These are phyloP conservation scores for Andrena bicolor DNA, from an alignment of 2,888 invertebrate species.

Conservation along the genomic window DNA sequence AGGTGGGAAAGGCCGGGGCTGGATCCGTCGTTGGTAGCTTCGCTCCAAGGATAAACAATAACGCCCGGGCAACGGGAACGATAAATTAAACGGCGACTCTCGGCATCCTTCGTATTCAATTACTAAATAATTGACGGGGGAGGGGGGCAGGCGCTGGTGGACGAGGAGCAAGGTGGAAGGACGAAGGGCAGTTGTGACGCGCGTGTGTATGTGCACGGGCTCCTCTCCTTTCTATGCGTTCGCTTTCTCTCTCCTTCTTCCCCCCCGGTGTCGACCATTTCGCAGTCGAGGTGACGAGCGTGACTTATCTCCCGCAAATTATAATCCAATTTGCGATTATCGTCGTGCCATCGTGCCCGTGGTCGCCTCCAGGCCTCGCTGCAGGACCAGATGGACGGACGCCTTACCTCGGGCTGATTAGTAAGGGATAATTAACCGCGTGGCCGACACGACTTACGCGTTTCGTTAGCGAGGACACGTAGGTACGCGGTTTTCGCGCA, in stretches of 20 bases:
- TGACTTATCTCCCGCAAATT: slow-evolving; percentile 84
- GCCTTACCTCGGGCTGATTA: slow-evolving; percentile 73
- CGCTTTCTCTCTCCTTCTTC: slow-evolving; percentile 48
- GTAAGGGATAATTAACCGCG: slow-evolving; percentile 72
- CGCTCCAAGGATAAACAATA: slow-evolving; percentile 72
- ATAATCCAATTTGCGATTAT: slow-evolving; percentile 85
- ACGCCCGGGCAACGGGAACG: slow-evolving; percentile 75
- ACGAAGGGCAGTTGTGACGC: slow-evolving; percentile 51
- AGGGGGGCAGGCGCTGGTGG: slow-evolving; percentile 58
- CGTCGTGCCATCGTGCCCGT: slow-evolving; percentile 72
- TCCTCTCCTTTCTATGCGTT: slow-evolving; percentile 35
- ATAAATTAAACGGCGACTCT: slow-evolving; percentile 85
- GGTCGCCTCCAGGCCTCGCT: slow-evolving; percentile 69
- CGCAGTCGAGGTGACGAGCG: slow-evolving; percentile 82
- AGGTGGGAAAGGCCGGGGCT: not conserved
- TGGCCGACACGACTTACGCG: slow-evolving; percentile 52
- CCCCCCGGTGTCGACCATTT: slow-evolving; percentile 70
- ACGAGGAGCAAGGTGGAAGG: slow-evolving; percentile 16
- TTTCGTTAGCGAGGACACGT: slow-evolving; percentile 44
- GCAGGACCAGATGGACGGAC: slow-evolving; percentile 69
- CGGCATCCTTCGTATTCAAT: slow-evolving; percentile 82
- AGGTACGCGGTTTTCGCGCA: not conserved
- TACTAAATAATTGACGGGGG: slow-evolving; percentile 83
- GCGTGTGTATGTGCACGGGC: slow-evolving; percentile 8
- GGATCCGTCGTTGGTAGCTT: slow-evolving; percentile 28